Base-by-base conservation (phyloP, 2,797 vertebrate species). In the Ctenopoma kingsleyae region DNA sequence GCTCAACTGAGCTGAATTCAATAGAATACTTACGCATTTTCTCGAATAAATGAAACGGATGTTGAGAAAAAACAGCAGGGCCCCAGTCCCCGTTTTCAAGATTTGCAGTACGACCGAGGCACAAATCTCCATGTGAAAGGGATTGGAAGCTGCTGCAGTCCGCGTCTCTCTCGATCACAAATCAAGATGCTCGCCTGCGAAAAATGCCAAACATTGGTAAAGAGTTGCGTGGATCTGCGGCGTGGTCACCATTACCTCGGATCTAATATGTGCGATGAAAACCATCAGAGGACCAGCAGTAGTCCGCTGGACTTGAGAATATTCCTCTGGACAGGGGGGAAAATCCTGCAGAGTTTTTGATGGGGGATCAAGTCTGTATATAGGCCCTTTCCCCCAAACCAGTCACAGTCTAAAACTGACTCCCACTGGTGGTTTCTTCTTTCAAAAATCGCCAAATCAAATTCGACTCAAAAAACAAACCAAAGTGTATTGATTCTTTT, bases 121-220 rank as follows among this genome's bases (percentile, higher is more conserved):
- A 67, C 89, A 89, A 65, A 90, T 83, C 81, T 92, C 92, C 90
- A 91, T 91, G 87, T 87, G 91, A 89, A 85, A 80, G 62, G 69
- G 85, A 70, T 52, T 30, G 67, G 75, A 66, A 74, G 86, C 72
- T 90, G 86, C 89, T 87, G 89, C 91, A 90, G 91, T 91, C 90
- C 84, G 77, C 76, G 86, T 86, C 76, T 81, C 83, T 82, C 69
- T 85, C 86, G 82, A 86, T 87, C 82, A 84, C 87, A 85, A 90
- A 82, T 92, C 87, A 89, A 78, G 81, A 86, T 76, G 87, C 77
- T 88, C 74, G 83, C 71, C 72, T 75, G 76, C 58, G 66, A 85
- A 89, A 91, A 87, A 87, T 27, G 80, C 72, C 80, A 78, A 89
- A 83, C 78, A 89, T 73, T 83, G 43, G 66, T 52, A 70, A 74